Evolutionary conservation across 23 tunicate species (phyloP).

Genomic region (Diplosoma virens): DNA sequence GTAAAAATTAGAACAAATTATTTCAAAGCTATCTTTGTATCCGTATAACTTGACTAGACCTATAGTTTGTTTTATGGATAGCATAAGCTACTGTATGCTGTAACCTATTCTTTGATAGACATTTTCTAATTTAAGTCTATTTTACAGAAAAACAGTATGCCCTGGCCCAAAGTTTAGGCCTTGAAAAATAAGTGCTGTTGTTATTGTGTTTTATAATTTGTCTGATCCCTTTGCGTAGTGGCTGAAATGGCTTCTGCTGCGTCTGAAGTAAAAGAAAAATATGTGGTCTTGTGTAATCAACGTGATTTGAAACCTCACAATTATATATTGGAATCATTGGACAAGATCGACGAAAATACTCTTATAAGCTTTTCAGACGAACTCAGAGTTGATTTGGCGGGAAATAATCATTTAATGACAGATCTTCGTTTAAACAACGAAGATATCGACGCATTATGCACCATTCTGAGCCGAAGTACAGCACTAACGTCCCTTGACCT

Average conservation of each 20-base stretch:
- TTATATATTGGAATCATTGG: constrained; percentile 54
- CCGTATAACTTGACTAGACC: too few relatives aligned
- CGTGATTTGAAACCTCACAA: constrained; percentile 59
- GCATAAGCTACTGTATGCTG: too few relatives aligned
- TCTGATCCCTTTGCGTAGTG: too few relatives aligned
- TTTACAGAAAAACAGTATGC: too few relatives aligned
- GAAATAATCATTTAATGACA: constrained; percentile 81
- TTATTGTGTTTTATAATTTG: too few relatives aligned
- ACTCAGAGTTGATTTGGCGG: constrained; percentile 59
- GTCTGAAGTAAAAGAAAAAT: constrained; percentile 63
- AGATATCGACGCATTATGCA: constrained; percentile 61
- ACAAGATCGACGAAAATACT: constrained; percentile 58
- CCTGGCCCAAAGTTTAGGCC: too few relatives aligned
- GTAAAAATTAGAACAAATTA: too few relatives aligned
- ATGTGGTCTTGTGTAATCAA: constrained; percentile 68
- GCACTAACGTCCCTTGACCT: constrained; percentile 65
- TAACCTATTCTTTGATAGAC: too few relatives aligned
- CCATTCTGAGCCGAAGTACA: constrained; percentile 77
- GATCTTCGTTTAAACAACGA: constrained; percentile 26
- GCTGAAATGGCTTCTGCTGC: constrained; percentile 69
- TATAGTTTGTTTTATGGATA: too few relatives aligned
- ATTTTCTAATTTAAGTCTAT: too few relatives aligned
- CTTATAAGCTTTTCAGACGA: constrained; percentile 60
- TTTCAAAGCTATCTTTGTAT: too few relatives aligned
- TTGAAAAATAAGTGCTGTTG: too few relatives aligned